Base-by-base conservation (phyloP, 1,140 invertebrate species). In the Aphaenogaster rudis region DNA sequence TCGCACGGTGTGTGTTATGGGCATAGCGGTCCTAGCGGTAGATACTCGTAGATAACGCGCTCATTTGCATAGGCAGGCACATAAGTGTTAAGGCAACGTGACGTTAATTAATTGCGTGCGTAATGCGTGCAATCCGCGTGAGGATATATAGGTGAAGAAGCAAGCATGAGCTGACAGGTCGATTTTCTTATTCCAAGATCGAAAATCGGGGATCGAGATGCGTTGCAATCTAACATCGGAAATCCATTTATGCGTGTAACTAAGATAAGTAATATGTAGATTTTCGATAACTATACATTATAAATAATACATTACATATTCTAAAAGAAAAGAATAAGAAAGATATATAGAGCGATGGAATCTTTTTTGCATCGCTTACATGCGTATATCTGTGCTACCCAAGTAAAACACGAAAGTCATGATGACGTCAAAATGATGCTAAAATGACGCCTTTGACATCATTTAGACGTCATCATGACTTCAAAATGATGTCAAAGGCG, bases 1-100 rank as follows among this genome's bases (percentile, higher is more conserved):
- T 94, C 92, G 84, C 93, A 93, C 92, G 93, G 90, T 90, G 90
- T 69, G 66, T 71, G 88, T 77, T 82, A 92, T 81, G 81, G 88
- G 80, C 78, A 90, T 93, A 93, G 93, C 93, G 93, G 92, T 89
- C 88, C 72, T 92, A 93, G 93, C 93, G 92, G 92, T 93, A 92
- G 92, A 93, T 93, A 91, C 90, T 69, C 82, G 48, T 59, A 63
- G 88, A 91, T 91, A 91, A 91, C 81, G 67, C 88, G 89, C 82
- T 91, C 90, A 92, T 93, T 93, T 93, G 90, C 93, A 93, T 93
- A 86, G 72, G 77, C 66, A 84, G 77, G 59, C 48, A 72, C 81
- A 91, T 91, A 91, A 91, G 91, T 91, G 88, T 86, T 28, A 80
- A 89, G 86, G 87, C 72, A 84, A 85, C 66, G 86, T 42, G 15